Percentiles rank a stretch among this genome's conserved stretches.
These are phyloP conservation scores for Nyctalus aviator DNA, from an alignment of 2,797 vertebrate genomes.

Conservation along the genomic window DNA sequence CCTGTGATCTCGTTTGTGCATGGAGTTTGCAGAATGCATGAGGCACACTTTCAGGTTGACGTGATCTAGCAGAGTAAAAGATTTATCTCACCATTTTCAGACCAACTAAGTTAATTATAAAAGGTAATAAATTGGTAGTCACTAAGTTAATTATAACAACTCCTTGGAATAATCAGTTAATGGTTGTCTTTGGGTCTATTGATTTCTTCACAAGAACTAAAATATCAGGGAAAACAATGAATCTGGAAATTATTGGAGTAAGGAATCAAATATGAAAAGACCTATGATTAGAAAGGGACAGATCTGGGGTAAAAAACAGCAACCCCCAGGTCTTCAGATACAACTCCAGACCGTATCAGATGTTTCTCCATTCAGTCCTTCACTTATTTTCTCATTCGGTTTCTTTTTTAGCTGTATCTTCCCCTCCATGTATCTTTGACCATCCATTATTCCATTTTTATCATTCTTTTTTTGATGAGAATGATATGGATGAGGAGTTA, in stretches of 20 bases:
- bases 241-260: neutral
- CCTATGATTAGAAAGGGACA: neutral
- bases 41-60: neutral
- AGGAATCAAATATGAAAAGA: neutral
- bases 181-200: neutral
- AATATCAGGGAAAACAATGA: neutral
- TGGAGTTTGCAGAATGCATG: neutral
- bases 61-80: neutral
- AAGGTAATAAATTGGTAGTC: neutral
- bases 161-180: conserved; percentile 26
- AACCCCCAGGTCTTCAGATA: neutral
- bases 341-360: neutral
- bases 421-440: neutral
- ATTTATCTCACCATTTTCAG: neutral
- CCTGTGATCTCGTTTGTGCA: neutral
- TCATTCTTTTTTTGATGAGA: neutral
- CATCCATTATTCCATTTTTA: neutral
- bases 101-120: neutral
- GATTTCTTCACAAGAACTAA: neutral
- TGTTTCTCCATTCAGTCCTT: neutral
- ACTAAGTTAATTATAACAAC: neutral
- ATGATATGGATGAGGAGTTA: too few relatives aligned
- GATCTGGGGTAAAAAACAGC: neutral
- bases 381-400: neutral
- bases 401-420: neutral